Evolutionary conservation across 1,140 invertebrate genomes (phyloP).

Genomic region (Diachasma alloeum): DNA sequence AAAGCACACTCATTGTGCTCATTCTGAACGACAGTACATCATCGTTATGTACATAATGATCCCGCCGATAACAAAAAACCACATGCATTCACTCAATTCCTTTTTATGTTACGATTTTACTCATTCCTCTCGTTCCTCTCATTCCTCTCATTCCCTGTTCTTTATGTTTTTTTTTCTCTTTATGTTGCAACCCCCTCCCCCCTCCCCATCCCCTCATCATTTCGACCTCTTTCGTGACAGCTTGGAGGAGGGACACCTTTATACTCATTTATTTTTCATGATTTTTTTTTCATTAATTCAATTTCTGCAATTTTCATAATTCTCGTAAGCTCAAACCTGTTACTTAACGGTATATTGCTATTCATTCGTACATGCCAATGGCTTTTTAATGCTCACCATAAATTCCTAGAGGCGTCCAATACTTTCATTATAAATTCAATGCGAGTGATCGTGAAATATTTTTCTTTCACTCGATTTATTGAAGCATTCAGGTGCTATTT

Average conservation of each 20-base stretch:
- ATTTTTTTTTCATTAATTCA: slow-evolving; percentile 46
- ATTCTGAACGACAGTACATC: background rate
- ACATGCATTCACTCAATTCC: background rate
- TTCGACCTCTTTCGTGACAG: slow-evolving; percentile 68
- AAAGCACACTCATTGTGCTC: slow-evolving; percentile 36
- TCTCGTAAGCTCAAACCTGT: slow-evolving; percentile 59
- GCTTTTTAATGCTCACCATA: background rate
- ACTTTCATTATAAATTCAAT: slow-evolving; percentile 1
- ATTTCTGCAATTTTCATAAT: slow-evolving; percentile 34
- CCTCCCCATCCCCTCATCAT: slow-evolving; percentile 36
- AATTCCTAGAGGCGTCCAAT: background rate
- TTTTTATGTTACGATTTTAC: slow-evolving; percentile 15
- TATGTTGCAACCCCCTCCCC: slow-evolving; percentile 32
- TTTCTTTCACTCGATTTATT: background rate
- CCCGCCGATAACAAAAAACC: background rate
- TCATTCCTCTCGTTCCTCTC: slow-evolving; percentile 24
- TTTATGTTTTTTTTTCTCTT: slow-evolving; percentile 26
- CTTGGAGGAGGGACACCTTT: slow-evolving; percentile 61
- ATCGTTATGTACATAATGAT: slow-evolving; percentile 2
- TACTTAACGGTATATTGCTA: background rate
- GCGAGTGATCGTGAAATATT: background rate
- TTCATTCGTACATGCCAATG: background rate
- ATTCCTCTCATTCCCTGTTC: slow-evolving; percentile 21
- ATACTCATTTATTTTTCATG: slow-evolving; percentile 24
- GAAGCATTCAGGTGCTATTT: background rate